Evolutionary conservation across 2,113 vertebrate genomes (phyloP), one percentile per base, ranked within the genome.

Genomic region (Channa maculata): DNA sequence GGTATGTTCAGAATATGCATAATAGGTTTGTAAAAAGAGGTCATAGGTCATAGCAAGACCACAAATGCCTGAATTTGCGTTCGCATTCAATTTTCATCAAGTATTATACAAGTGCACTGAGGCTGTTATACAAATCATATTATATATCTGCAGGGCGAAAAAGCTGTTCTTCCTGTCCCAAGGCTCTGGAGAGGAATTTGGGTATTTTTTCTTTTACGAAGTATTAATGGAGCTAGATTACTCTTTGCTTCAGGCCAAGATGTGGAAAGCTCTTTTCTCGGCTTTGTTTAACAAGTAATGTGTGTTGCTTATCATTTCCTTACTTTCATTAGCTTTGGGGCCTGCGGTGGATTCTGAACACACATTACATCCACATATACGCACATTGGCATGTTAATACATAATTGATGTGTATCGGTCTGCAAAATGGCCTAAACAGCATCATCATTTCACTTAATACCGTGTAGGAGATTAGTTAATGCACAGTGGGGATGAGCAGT

Each of bases 271-370:
- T 75, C 79, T 62, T 70, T 86, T 79, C 83, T 77, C 39, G 33
- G 69, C 79, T 85, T 91, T 89, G 81, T 89, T 91, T 82, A 90
- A 92, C 82, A 85, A 86, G 84, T 78, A 79, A 74, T 86, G 81
- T 78, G 77, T 80, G 75, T 88, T 86, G 77, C 83, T 91, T 87
- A 86, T 85, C 77, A 86, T 85, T 84, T 86, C 55, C 77, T 86
- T 75, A 60, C 77, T 78, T 86, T 74, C 84, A 67, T 86, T 86
- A 90, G 80, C 84, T 86, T 11, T 50, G 14, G 65, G 85, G 86
- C 84, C 69, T 65, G 67, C 11, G 49, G 77, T 61, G 41, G 44
- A 62, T 61, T 53, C 69, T 68, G 46, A 79, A 69, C 51, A 59
- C 58, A 54, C 10, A 61, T 11, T 48, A 34, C 64, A 61, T 36